phyloP scores from a whole-genome alignment of 2,113 vertebrate genomes.

The Meleagris gallopavo region DNA sequence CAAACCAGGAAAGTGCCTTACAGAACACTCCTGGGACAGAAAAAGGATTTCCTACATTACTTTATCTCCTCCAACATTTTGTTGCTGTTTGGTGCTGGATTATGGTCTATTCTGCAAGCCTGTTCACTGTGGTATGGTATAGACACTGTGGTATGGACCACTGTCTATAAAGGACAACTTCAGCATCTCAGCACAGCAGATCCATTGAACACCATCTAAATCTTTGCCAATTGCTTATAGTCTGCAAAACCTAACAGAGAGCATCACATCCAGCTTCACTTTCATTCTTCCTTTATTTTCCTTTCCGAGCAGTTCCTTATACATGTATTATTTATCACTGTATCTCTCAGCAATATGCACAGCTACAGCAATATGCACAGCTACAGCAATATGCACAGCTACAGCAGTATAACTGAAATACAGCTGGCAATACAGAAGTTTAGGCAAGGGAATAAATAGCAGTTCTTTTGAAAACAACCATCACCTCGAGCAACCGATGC shows the following conservation, averaged over 20 bases:
- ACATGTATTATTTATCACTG: not conserved
- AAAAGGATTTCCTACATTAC: not conserved
- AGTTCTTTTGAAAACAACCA: not conserved
- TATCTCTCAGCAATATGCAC: not conserved
- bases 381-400: not conserved
- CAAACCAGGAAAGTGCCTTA: not conserved
- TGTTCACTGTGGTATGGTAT: no score
- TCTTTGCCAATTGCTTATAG: not conserved
- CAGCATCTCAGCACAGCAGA: not conserved
- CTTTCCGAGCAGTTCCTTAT: not conserved
- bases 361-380: no score
- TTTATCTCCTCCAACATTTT: not conserved
- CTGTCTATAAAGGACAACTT: not conserved
- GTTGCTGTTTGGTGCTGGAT: not conserved
- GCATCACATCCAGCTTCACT: not conserved
- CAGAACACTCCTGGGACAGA: not conserved
- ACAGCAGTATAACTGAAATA: not conserved
- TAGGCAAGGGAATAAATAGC: not conserved
- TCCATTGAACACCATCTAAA: not conserved
- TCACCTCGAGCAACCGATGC: not conserved
- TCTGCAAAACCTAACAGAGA: not conserved
- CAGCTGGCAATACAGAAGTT: not conserved
- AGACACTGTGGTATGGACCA: fast-evolving
- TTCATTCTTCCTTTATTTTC: not conserved
- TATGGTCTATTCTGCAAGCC: not conserved